These are phyloP conservation scores for Nemotelus nigrinus DNA, from an alignment of 2,888 invertebrate species.

Conservation along the genomic window DNA sequence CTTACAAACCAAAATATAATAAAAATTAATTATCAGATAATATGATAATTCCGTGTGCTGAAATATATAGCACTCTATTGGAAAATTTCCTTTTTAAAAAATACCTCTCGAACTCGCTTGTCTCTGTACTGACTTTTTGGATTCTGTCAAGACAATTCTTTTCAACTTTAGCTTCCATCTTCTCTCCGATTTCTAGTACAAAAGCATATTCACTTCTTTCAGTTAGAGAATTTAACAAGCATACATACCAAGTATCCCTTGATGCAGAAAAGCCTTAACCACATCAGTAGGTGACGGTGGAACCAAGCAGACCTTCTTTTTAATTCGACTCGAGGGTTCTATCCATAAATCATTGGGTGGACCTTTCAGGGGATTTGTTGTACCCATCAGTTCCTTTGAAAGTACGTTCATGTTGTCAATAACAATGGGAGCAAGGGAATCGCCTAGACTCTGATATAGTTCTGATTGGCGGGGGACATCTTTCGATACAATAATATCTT, in stretches of 20 bases:
- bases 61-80: no score
- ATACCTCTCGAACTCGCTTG: conserved; percentile 36
- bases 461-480: conserved; percentile 27
- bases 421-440: background rate
- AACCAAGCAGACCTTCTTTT: background rate
- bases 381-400: conserved; percentile 32
- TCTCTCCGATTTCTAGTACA: conserved; percentile 16
- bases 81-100: background rate
- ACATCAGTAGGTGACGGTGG: conserved; percentile 16
- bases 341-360: conserved; percentile 22
- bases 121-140: background rate
- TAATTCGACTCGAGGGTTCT: conserved; percentile 13
- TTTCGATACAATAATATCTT: background rate
- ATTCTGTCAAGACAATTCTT: conserved; percentile 7
- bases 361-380: conserved; percentile 10
- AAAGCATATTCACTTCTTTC: no score
- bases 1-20: no score
- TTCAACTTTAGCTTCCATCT: conserved; percentile 26
- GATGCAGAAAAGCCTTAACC: conserved; percentile 27
- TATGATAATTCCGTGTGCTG: no score
- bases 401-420: conserved; percentile 6
- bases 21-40: no score
- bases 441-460: conserved; percentile 24
- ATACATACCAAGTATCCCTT: conserved; percentile 30
- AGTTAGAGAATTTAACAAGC: background rate